phyloP scores from a whole-genome alignment of 2,888 invertebrate species.

The Eulithis testata region DNA sequence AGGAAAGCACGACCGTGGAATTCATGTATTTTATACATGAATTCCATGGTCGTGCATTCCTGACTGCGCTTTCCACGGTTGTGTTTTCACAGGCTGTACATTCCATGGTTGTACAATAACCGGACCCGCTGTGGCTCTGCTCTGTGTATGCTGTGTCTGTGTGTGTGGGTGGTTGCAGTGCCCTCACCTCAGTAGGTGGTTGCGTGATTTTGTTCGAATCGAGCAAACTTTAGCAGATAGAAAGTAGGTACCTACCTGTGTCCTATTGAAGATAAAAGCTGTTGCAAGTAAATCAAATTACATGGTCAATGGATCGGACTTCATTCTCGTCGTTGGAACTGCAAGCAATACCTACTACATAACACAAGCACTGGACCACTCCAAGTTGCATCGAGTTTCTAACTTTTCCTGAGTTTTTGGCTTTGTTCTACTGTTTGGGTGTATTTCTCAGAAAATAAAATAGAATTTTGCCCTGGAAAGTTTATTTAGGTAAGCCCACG shows the following conservation, averaged over 20 bases:
- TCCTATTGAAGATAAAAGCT: not conserved
- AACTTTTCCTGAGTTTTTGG: constrained; percentile 21
- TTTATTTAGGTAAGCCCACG: constrained; percentile 12
- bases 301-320: not conserved
- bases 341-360: not conserved
- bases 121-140: no score
- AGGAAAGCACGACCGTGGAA: no score
- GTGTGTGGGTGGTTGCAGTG: no score
- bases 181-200: no score
- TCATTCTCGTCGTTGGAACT: not conserved
- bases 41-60: no score
- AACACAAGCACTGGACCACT: constrained; percentile 1
- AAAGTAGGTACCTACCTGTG: constrained; percentile 1
- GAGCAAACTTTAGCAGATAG: not conserved
- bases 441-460: constrained; percentile 1
- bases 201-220: no score
- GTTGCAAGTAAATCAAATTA: not conserved
- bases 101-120: no score
- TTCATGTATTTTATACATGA: no score
- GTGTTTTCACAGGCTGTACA: no score
- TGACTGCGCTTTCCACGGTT: no score
- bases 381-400: constrained; percentile 21
- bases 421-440: not conserved
- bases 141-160: no score
- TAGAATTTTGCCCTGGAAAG: not conserved